A percentile compares a stretch with the other conserved stretches of the same genome.
Evolutionary conservation across 1,140 invertebrate species (phyloP).

Genomic region (Drosophila ficusphila): DNA sequence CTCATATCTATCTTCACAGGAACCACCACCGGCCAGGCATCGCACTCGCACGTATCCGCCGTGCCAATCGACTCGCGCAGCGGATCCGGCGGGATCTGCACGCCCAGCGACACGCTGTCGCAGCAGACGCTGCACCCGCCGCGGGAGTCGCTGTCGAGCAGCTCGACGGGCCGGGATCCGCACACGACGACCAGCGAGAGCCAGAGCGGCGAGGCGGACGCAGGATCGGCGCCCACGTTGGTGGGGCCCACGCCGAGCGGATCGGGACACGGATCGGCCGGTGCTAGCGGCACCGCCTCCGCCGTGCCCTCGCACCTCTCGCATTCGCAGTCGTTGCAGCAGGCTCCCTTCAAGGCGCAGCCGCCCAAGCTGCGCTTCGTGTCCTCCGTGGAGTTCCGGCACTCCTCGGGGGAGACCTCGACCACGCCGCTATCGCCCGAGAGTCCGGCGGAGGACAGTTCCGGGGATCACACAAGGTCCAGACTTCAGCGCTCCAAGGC

Average conservation of each 20-base stretch:
- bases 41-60: conserved; percentile 85
- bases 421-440: conserved; percentile 90
- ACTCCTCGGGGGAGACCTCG: conserved; percentile 88
- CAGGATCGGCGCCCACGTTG: conserved; percentile 74
- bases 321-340: conserved; percentile 81
- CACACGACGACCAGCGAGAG: conserved; percentile 83
- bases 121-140: conserved; percentile 83
- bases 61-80: conserved; percentile 84
- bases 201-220: conserved; percentile 76
- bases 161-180: conserved; percentile 79
- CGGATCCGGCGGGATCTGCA: conserved; percentile 80
- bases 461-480: conserved; percentile 86
- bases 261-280: conserved; percentile 56
- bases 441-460: conserved; percentile 89
- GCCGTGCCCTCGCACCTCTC: conserved; percentile 75
- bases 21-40: conserved; percentile 85
- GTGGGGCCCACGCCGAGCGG: conserved; percentile 61
- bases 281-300: conserved; percentile 46
- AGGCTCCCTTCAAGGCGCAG: conserved; percentile 81
- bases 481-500: conserved; percentile 96
- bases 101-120: conserved; percentile 82
- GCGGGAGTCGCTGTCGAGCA: conserved; percentile 81
- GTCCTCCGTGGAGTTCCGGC: conserved; percentile 86
- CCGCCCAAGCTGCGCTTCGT: conserved; percentile 91
- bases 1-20: conserved; percentile 89